Conservation (phyloP, 2,888 invertebrate genomes). For the Protophormia terraenovae region DNA sequence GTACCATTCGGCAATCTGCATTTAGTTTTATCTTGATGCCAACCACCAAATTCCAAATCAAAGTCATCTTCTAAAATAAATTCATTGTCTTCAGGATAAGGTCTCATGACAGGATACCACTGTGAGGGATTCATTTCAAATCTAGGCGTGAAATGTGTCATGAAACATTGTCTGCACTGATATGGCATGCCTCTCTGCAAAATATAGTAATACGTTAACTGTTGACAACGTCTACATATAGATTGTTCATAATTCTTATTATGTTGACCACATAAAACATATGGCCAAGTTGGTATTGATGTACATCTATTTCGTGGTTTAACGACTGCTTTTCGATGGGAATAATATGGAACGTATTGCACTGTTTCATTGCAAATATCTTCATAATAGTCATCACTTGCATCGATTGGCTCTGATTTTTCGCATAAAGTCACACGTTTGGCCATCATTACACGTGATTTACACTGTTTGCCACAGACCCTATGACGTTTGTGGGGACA, state of each 20-base stretch:
- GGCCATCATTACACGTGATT: constrained; percentile 75
- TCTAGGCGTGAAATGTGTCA: background rate
- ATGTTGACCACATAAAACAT: constrained; percentile 66
- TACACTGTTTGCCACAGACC: constrained; percentile 77
- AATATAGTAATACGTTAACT: constrained; percentile 70
- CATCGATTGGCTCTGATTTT: background rate
- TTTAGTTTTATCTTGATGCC: constrained; percentile 70
- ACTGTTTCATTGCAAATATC: constrained; percentile 71
- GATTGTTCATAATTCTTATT: background rate
- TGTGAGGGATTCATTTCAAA: constrained; percentile 23
- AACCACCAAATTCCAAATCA: constrained; percentile 53
- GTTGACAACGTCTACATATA: constrained; percentile 70
- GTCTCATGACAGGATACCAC: background rate
- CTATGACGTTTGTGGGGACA: constrained; percentile 72
- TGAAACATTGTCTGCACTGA: constrained; percentile 69
- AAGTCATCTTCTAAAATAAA: constrained; percentile 43
- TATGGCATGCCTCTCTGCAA: constrained; percentile 71
- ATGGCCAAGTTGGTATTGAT: constrained; percentile 72
- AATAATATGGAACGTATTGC: constrained; percentile 72
- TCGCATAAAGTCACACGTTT: constrained; percentile 72
- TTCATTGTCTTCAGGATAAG: background rate
- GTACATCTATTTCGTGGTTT: constrained; percentile 50
- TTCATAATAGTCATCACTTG: constrained; percentile 58
- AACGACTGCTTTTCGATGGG: constrained; percentile 33
- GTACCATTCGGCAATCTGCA: constrained; percentile 70